A percentile compares a stretch with the other conserved stretches of the same genome.
Conservation (phyloP, 2,113 vertebrate genomes). For the Ptychochromis oligacanthus region DNA sequence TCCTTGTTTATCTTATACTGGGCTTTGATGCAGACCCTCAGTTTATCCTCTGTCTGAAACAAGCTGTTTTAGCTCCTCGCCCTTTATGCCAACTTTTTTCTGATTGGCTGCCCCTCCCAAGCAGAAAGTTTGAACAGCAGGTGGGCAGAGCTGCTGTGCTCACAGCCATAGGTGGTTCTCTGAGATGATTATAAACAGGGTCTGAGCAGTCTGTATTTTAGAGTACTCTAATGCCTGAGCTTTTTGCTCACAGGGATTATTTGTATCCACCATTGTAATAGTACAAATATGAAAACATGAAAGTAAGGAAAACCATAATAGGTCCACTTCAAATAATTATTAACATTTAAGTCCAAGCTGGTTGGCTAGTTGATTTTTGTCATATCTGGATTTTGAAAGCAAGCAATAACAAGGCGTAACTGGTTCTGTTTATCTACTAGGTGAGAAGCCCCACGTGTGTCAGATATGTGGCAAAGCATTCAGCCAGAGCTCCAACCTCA, state of each 20-base stretch:
- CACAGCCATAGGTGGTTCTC: neutral
- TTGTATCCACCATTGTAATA: neutral
- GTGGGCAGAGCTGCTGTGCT: neutral
- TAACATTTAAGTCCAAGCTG: neutral
- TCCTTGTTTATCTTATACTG: neutral
- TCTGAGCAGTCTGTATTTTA: neutral
- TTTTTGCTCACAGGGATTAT: neutral
- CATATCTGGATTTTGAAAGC: neutral
- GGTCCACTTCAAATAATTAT: neutral
- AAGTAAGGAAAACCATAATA: neutral
- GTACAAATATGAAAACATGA: neutral
- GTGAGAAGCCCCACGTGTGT: constrained; percentile 82
- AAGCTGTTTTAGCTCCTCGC: neutral
- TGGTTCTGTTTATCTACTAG: constrained; percentile 54
- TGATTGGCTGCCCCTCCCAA: neutral
- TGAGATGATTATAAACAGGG: neutral
- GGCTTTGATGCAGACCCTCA: neutral
- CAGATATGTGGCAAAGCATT: constrained; percentile 80
- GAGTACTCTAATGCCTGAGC: no score
- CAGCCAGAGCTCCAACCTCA: constrained; percentile 84
- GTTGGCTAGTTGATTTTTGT: no score
- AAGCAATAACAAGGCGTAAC: neutral
- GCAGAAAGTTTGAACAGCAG: no score
- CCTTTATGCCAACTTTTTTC: neutral
- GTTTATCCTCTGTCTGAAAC: neutral